A percentile compares a stretch with the other conserved stretches of the same genome.
Evolutionary conservation across 2,797 vertebrate species (phyloP).

Genomic region (Danio jaintianensis): DNA sequence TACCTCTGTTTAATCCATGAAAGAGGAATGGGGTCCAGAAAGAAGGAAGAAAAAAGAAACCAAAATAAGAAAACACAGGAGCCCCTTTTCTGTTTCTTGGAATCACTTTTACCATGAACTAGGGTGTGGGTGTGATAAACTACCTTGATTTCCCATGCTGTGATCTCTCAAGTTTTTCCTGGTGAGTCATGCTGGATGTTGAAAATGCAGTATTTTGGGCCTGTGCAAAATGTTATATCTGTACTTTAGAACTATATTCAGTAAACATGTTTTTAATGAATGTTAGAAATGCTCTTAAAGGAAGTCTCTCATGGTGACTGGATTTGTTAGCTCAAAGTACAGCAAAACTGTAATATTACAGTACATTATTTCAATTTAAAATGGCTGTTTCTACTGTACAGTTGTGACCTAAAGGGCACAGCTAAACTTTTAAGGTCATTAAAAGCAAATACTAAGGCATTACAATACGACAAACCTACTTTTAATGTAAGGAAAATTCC

Average conservation of each 20-base stretch:
- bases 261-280: neutral
- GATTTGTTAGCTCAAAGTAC: no score
- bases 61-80: conserved; percentile 22
- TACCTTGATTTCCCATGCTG: conserved; percentile 12
- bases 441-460: no score
- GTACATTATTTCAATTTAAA: no score
- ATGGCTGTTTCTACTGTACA: no score
- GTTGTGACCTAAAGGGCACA: no score
- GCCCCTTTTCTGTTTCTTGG: conserved; percentile 31
- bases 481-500: no score
- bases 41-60: conserved; percentile 2
- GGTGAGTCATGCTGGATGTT: conserved; percentile 23
- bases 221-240: neutral
- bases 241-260: neutral
- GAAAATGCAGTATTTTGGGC: neutral
- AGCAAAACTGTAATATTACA: no score
- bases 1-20: neutral
- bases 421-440: no score
- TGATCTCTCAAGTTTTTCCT: conserved; percentile 24
- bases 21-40: neutral
- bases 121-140: conserved; percentile 31
- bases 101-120: conserved; percentile 32
- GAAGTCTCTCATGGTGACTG: no score
- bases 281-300: no score
- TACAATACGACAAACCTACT: no score